Base-by-base conservation (phyloP, 2,888 invertebrate species). In the Physocephala rufipes region DNA sequence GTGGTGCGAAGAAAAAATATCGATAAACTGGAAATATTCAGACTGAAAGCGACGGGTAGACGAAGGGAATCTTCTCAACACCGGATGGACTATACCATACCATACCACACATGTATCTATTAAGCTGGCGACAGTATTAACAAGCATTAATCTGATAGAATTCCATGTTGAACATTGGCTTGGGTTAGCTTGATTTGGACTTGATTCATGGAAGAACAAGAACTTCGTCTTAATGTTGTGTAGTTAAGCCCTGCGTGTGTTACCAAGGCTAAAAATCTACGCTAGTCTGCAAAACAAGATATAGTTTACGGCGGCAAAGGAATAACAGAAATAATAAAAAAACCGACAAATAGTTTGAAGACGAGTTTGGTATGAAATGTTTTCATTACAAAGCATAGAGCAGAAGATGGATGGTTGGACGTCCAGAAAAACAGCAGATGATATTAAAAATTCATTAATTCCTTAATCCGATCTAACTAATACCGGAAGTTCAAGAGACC, bases 41-140 rank as follows among this genome's bases (percentile, higher is more conserved):
- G 61, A 19, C 36, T 21, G 30, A 12, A 15, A 36, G 26, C 12
- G 70, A 71, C 67, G 67, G 68, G 68, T 51, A 71, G 63, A 55
- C 53, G 61, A 47, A 70, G 36, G 3, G 13, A 63, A 49, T 4
- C 9, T 9, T 36, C 36, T 36, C 36, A 4, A 36, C 36, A 9
- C 36, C 36, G 55, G 21, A 53, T 13, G 24, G 15, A 16, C 19
- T 13, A 24, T 12, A 24, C n/a, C n/a, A n/a, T n/a, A n/a, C n/a
- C 9, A 36, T 9, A n/a, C 12, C n/a, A 30, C 21, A 67, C n/a
- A 47, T 66, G 69, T 69, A 67, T 71, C 73, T 73, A 73, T 73
- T 78, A 75, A 77, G 77, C 79, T 79, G 79, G 79, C 78, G 79
- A 79, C 79, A 79, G 77, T 77, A 79, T 79, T 79, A 80, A 79